phyloP scores from a whole-genome alignment of 2,797 vertebrate species.

The Columba guinea region DNA sequence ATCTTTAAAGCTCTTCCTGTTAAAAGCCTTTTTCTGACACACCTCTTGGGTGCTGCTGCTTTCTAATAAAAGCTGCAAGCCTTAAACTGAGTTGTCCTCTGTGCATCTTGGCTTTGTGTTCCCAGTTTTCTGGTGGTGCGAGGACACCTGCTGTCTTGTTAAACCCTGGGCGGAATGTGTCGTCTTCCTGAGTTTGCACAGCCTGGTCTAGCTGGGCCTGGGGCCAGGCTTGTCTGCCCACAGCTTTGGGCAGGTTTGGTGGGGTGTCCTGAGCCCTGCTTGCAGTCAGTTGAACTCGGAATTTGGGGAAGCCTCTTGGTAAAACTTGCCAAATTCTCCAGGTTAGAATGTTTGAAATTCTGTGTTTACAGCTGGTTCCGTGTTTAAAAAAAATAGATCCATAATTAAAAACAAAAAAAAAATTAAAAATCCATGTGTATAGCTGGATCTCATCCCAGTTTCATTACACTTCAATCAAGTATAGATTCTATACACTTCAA shows the following conservation, averaged over 20 bases:
- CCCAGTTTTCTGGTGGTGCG: neutral
- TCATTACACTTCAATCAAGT: neutral
- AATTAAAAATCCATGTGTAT: too few species aligned
- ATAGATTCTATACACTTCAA: too few species aligned
- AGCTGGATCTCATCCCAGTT: neutral
- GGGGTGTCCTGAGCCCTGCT: neutral
- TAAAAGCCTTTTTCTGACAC: neutral
- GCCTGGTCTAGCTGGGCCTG: neutral
- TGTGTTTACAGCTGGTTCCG: neutral
- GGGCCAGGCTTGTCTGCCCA: too few species aligned
- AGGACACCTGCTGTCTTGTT: neutral
- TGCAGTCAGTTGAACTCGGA: neutral
- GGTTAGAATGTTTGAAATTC: neutral
- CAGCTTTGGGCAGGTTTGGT: too few species aligned
- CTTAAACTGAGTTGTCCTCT: neutral
- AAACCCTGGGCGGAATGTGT: rapidly evolving
- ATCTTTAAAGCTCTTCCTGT: neutral
- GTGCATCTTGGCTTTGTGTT: neutral
- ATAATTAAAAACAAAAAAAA: neutral
- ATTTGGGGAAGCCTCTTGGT: neutral
- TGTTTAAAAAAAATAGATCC: neutral
- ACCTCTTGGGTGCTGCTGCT: neutral
- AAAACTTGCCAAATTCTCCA: neutral
- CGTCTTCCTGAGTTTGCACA: rapidly evolving
- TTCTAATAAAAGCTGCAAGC: neutral